Conservation (phyloP, 2,113 vertebrate species). For the Tetrao urogallus region DNA sequence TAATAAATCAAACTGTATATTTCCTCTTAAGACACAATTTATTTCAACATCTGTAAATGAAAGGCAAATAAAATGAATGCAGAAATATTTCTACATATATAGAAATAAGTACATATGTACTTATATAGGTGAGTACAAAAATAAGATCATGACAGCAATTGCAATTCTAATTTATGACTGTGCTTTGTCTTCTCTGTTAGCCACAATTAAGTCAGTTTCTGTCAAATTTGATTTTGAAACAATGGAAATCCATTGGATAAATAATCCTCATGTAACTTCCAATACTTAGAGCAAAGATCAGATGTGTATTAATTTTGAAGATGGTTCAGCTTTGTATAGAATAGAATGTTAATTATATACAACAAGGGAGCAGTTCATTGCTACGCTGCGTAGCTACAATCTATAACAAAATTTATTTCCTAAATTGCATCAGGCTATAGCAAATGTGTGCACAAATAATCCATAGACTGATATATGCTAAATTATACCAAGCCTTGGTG, state of each 20-base stretch:
- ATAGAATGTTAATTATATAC: not conserved
- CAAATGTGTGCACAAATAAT: not conserved
- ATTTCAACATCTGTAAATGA: not conserved
- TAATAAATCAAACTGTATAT: not conserved
- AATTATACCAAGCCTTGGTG: not conserved
- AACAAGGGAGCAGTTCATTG: not conserved
- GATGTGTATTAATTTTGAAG: not conserved
- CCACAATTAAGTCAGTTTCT: not conserved
- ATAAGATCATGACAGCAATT: not conserved
- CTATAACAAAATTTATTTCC: not conserved
- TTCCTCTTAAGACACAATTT: not conserved
- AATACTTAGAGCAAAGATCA: not conserved
- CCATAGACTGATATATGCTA: not conserved
- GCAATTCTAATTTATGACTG: not conserved
- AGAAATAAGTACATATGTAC: not conserved
- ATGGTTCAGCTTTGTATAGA: not conserved
- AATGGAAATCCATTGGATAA: not conserved
- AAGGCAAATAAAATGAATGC: not conserved
- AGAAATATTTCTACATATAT: not conserved
- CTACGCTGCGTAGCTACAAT: not conserved
- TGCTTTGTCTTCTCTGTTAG: not conserved
- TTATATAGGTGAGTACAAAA: not conserved
- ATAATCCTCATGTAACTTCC: not conserved
- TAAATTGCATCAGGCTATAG: not conserved
- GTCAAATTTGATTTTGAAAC: not conserved